phyloP scores from a whole-genome alignment of 2,888 invertebrate genomes.

The Xiphydria camelus region DNA sequence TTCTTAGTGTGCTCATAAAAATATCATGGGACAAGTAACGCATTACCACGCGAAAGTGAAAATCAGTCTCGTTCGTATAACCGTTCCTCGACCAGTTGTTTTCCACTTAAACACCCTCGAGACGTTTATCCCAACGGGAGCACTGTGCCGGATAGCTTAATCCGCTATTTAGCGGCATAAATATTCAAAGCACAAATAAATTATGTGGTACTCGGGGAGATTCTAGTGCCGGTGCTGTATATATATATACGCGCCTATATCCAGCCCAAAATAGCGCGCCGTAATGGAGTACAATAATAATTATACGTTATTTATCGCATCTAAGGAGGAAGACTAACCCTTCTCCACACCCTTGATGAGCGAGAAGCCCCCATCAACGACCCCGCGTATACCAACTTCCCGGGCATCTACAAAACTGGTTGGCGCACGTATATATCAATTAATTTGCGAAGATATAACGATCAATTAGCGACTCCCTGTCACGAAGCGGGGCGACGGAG shows the following conservation, averaged over 20 bases:
- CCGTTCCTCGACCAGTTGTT: background rate
- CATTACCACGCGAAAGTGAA: too few species aligned
- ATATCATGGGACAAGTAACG: too few species aligned
- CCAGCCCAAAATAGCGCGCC: conserved; percentile 1
- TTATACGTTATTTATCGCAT: conserved; percentile 31
- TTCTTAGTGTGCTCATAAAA: too few species aligned
- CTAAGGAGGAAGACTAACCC: conserved; percentile 19
- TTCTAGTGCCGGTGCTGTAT: conserved; percentile 5
- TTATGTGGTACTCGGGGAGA: conserved; percentile 20
- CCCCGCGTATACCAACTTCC: too few species aligned
- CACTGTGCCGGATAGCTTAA: conserved; percentile 2
- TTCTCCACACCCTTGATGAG: too few species aligned
- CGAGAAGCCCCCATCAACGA: too few species aligned
- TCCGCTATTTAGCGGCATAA: conserved; percentile 19
- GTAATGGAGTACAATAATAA: conserved; percentile 30
- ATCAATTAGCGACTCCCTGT: too few species aligned
- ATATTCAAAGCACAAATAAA: conserved; percentile 23
- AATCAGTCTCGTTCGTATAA: too few species aligned
- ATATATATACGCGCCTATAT: conserved; percentile 17
- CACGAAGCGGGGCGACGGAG: too few species aligned
- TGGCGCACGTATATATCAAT: too few species aligned
- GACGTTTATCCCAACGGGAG: conserved; percentile 1
- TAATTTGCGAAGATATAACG: too few species aligned
- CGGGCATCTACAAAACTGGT: too few species aligned
- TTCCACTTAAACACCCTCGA: conserved; percentile 1